phyloP scores from a whole-genome alignment of 1,140 invertebrate species.

The Megalonaias nervosa region DNA sequence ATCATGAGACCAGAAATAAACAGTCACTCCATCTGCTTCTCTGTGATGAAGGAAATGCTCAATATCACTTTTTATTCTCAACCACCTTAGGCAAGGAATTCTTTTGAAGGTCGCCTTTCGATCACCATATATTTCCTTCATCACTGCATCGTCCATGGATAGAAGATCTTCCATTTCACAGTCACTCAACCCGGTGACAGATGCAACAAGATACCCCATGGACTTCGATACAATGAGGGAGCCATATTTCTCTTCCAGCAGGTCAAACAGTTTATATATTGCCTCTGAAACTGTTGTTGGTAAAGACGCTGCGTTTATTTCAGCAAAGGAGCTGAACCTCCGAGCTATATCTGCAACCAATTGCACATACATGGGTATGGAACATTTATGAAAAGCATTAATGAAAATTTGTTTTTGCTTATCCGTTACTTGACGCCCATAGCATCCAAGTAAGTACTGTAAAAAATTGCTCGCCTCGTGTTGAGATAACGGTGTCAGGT shows the following conservation, averaged over 20 bases:
- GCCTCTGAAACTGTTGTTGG: constrained; percentile 40
- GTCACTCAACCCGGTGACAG: constrained; percentile 65
- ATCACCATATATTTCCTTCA: constrained; percentile 54
- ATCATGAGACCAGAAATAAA: constrained; percentile 54
- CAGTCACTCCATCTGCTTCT: constrained; percentile 58
- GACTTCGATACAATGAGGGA: constrained; percentile 74
- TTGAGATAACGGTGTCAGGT: constrained; percentile 43
- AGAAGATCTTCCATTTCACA: constrained; percentile 69
- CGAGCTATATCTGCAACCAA: constrained; percentile 51
- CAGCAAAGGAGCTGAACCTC: constrained; percentile 42
- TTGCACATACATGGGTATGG: constrained; percentile 56
- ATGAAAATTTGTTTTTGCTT: constrained; percentile 77
- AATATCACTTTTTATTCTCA: constrained; percentile 50
- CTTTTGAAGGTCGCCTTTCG: constrained; percentile 55
- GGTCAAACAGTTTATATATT: constrained; percentile 48
- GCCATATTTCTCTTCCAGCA: constrained; percentile 60
- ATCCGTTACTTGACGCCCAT: constrained; percentile 42
- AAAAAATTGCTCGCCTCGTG: constrained; percentile 50
- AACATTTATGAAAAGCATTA: constrained; percentile 46
- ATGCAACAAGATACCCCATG: constrained; percentile 80
- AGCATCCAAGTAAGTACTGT: constrained; percentile 44
- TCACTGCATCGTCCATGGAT: constrained; percentile 65
- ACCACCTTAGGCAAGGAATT: constrained; percentile 56
- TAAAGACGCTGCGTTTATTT: constrained; percentile 18
- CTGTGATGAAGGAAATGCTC: constrained; percentile 40